Conservation (phyloP, 30 jellyfish, hydroid and myxozoan species). For the Haliclystus octoradiatus region DNA sequence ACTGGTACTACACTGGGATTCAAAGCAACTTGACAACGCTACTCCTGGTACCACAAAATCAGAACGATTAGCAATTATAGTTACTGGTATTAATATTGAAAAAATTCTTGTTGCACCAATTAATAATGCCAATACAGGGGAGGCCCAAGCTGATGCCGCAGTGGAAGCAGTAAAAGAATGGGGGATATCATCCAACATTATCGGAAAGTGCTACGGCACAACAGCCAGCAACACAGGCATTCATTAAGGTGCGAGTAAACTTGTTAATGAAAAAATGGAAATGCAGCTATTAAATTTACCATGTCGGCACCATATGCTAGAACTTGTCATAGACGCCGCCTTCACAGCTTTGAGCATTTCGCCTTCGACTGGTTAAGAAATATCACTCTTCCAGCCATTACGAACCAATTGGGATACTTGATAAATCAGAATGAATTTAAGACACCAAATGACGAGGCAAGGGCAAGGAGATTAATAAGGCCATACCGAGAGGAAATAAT, state of each 20-base stretch:
- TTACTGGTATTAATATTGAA: neutral
- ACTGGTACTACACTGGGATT: neutral
- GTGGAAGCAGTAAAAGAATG: slow-evolving; percentile 2
- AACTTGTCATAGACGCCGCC: neutral
- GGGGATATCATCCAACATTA: slow-evolving; percentile 1
- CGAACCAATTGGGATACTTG: slow-evolving; percentile 4
- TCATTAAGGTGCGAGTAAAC: slow-evolving; percentile 5
- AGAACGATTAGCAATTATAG: neutral
- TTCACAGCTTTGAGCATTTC: neutral
- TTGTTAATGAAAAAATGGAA: slow-evolving; percentile 2
- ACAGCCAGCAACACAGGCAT: slow-evolving; percentile 25
- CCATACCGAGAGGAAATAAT: neutral
- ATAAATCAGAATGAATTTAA: neutral
- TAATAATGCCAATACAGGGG: slow-evolving; percentile 7
- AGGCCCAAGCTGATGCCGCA: slow-evolving; percentile 8
- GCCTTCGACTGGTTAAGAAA: neutral
- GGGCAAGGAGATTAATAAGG: neutral
- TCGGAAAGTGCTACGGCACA: slow-evolving; percentile 7
- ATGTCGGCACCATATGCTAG: slow-evolving; percentile 12
- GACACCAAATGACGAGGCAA: neutral
- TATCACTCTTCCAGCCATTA: slow-evolving; percentile 1
- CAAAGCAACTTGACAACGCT: neutral
- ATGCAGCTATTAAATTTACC: neutral
- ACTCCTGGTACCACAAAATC: neutral
- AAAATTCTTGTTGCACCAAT: slow-evolving; percentile 8